Base-by-base conservation (phyloP, 2,113 vertebrate species). In the Grallaria varia region DNA sequence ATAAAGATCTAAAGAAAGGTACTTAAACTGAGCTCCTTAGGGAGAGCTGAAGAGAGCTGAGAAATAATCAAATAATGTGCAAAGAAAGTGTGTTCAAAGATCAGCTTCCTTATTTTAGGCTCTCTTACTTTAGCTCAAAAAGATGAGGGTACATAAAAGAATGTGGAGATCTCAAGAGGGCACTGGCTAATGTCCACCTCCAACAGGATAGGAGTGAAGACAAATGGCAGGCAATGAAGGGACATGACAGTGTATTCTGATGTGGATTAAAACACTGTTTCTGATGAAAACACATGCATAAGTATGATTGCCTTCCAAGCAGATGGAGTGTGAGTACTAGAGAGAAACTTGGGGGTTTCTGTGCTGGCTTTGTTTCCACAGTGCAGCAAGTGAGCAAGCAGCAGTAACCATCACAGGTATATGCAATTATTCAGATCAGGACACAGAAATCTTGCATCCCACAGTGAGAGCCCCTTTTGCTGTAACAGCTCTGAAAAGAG, bases 171-270 rank as follows among this genome's bases (percentile, higher is more conserved):
- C 56, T 86, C 39, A 84, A 62, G n/a, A 76, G 2, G 31, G 6
- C 44, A 82, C 30, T 0, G 0, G 25, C 21, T 53, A 72, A 72
- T 73, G 24, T 20, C 40, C 12, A 37, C 11, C n/a, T 69, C 49
- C 49, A 64, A 24, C 11, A 40, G 30, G 4, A 15, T 19, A 3
- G 6, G 19, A n/a, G 18, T 49, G n/a, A 86, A 83, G 20, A 33
- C 45, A 75, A 83, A 66, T 12, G 11, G 28, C n/a, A 39, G 30
- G 28, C 45, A 92, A 92, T 31, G 20, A 83, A 80, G 45, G 8
- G 56, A 72, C 71, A 33, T 15, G 53, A 35, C 40, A 27, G 17
- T 40, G 40, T 66, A 53, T 92, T 75, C 39, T 75, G 31, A 56
- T 47, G 49, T 4, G 28, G 58, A 21, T 40, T 21, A 67, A 87